Conservation (phyloP, 2,797 vertebrate genomes). For the Iguana delicatissima region DNA sequence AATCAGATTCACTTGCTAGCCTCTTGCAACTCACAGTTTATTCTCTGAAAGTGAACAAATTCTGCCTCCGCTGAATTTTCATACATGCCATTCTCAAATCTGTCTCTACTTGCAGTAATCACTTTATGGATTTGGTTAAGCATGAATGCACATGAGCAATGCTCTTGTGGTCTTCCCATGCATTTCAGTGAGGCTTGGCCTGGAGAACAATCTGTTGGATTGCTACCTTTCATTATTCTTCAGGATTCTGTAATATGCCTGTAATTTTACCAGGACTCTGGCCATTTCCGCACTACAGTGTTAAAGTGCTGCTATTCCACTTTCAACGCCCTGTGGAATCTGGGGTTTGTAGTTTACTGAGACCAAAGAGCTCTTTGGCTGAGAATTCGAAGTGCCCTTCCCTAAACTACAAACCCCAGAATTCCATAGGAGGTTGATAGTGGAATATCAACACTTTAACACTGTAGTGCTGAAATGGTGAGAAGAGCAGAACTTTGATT, state of each 20-base stretch:
- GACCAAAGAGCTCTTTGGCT: too few species aligned
- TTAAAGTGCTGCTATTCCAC: too few species aligned
- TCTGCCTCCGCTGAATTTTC: background rate
- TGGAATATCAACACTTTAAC: too few species aligned
- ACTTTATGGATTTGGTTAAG: background rate
- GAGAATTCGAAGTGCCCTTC: too few species aligned
- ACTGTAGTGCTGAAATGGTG: too few species aligned
- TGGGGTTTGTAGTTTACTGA: too few species aligned
- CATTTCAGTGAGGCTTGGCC: background rate
- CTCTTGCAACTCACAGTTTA: background rate
- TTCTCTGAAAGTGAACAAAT: background rate
- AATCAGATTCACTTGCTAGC: background rate
- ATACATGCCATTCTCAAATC: background rate
- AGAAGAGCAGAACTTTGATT: too few species aligned
- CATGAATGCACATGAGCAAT: background rate
- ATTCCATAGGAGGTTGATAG: too few species aligned
- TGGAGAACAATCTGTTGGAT: background rate
- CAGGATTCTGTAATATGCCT: background rate
- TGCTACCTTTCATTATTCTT: background rate
- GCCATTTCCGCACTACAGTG: too few species aligned
- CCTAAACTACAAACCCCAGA: too few species aligned
- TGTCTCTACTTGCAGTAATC: background rate
- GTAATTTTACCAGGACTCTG: too few species aligned
- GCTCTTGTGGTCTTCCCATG: background rate
- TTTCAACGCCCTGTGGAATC: too few species aligned